Conservation (phyloP, 2,888 invertebrate genomes). For the Agriotes lineatus region DNA sequence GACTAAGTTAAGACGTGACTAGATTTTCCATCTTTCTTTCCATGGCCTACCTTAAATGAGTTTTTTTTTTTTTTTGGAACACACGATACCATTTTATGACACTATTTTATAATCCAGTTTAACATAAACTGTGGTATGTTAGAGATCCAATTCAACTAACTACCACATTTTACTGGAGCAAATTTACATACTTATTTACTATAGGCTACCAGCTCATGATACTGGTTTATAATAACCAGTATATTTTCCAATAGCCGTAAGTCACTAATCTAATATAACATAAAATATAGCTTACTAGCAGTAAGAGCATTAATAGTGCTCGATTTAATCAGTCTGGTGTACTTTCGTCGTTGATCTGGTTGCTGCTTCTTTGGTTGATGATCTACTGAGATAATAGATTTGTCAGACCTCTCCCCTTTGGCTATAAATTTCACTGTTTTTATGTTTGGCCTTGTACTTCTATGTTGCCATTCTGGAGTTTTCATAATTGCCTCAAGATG, state of each 20-base stretch:
- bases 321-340: constrained; percentile 66
- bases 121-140: neutral
- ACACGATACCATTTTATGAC: too few species aligned
- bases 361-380: constrained; percentile 61
- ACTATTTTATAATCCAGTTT: neutral
- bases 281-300: constrained; percentile 62
- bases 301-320: constrained; percentile 67
- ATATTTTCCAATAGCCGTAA: too few species aligned
- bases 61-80: too few species aligned
- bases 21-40: too few species aligned
- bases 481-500: constrained; percentile 82
- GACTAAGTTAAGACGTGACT: too few species aligned
- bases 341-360: constrained; percentile 40
- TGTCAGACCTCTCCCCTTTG: constrained; percentile 58
- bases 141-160: constrained; percentile 1
- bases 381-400: constrained; percentile 54
- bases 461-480: constrained; percentile 85
- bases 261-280: too few species aligned
- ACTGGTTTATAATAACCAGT: too few species aligned
- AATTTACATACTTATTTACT: too few species aligned
- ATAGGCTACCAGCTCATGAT: too few species aligned
- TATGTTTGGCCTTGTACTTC: constrained; percentile 68
- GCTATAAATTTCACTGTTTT: constrained; percentile 60
- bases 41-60: too few species aligned
- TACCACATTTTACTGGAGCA: too few species aligned